Evolutionary conservation across 2,113 vertebrate genomes (phyloP), one percentile per base, ranked within the genome.

Genomic region (Anoplopoma fimbria): DNA sequence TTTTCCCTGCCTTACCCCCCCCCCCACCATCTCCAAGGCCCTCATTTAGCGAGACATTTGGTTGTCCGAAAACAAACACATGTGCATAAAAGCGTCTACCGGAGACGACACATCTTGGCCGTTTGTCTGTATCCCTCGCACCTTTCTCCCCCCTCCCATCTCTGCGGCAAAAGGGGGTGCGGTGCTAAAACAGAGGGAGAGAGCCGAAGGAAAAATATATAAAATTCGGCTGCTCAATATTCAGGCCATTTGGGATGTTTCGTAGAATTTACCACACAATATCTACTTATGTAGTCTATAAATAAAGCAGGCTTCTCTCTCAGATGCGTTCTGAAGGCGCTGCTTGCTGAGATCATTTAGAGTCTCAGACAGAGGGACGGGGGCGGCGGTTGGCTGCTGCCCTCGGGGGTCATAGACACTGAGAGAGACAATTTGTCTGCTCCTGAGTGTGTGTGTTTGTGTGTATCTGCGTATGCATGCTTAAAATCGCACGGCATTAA

Each of bases 261-360:
- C 72, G 68, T 75, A 29, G 86, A 87, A 83, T 90, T 86, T 85
- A 84, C 81, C 79, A 77, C 87, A 90, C 68, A 88, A 89, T 87
- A 92, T 88, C 68, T 79, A 82, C 87, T 92, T 84, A 86, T 80
- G 80, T 83, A 76, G 76, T 87, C 89, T 89, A 89, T 91, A 89
- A 91, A 93, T 91, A 92, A 87, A 82, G 74, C 79, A 60, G 81
- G 45, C 36, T 69, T 77, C 70, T 91, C 79, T 84, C 76, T 64
- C 70, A 4, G 84, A 85, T 81, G 83, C 78, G 85, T 84, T 90
- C 57, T 83, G 82, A 89, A 86, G 85, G 82, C 42, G 40, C 85
- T 83, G 77, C 83, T 88, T 47, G 84, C 90, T 86, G 89, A 90
- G 87, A 92, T 92, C 89, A 88, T 87, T 90, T 86, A 90, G 82